Conservation (phyloP, 2,888 invertebrate species). For the Phengaris arion region DNA sequence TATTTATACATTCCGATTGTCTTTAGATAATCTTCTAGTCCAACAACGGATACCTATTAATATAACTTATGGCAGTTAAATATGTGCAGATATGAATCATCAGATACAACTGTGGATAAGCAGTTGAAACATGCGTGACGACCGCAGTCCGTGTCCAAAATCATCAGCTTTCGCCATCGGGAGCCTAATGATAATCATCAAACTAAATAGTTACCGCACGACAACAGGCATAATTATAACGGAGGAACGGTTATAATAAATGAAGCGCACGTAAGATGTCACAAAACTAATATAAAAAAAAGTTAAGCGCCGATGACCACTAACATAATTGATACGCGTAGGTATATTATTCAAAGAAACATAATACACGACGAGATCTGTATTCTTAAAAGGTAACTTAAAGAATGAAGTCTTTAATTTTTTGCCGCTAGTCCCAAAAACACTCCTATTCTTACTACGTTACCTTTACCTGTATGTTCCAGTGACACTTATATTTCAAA, state of each 20-base stretch:
- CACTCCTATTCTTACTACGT: too few relatives aligned
- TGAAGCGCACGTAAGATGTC: neutral
- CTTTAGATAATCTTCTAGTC: too few relatives aligned
- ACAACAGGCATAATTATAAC: slow-evolving; percentile 57
- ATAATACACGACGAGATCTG: too few relatives aligned
- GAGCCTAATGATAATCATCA: slow-evolving; percentile 56
- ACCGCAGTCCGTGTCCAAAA: slow-evolving; percentile 60
- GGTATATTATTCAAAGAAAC: too few relatives aligned
- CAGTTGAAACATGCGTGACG: slow-evolving; percentile 46
- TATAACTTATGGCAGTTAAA: neutral
- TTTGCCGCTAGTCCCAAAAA: too few relatives aligned
- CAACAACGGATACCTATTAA: neutral
- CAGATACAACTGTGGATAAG: neutral
- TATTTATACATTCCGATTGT: too few relatives aligned
- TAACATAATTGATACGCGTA: too few relatives aligned
- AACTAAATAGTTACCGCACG: slow-evolving; percentile 65
- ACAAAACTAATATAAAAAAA: neutral
- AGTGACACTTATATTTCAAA: too few relatives aligned
- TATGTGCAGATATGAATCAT: neutral
- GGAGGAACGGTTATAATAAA: slow-evolving; percentile 28
- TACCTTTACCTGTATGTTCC: too few relatives aligned
- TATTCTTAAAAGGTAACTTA: too few relatives aligned
- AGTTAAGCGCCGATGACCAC: too few relatives aligned
- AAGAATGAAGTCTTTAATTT: too few relatives aligned
- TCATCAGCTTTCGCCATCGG: slow-evolving; percentile 57